Base-by-base conservation (phyloP, 2,113 vertebrate genomes). In the Chauna torquata region DNA sequence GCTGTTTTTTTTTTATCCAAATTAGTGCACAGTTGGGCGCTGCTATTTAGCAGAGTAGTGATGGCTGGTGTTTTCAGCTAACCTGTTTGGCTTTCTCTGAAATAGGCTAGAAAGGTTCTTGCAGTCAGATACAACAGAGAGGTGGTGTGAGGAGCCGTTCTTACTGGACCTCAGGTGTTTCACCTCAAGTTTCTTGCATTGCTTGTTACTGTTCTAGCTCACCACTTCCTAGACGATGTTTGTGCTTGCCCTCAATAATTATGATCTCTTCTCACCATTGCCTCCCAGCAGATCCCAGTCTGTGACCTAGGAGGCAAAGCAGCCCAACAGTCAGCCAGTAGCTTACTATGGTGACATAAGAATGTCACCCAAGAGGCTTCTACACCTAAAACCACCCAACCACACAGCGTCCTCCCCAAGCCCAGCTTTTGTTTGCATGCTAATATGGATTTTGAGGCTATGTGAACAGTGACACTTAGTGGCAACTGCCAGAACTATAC, bases 401-500 rank as follows among this genome's bases (percentile, higher is more conserved):
- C 23, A 2, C 2, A 27, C 12, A 57, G 20, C 7, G 36, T 65
- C 34, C 19, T 59, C 8, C 36, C 34, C 74, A 78, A 71, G 9
- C 12, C 65, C 44, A 36, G 2, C 17, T 85, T 89, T 75, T 64
- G 34, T 59, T 83, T 72, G 30, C 5, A 5, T 5, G 17, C 5
- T 54, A 55, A 25, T 38, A 30, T 7, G 23, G 42, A 40, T 32
- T 89, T 82, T 44, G 90, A 93, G 90, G 32, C 85, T 92, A 90
- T 93, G 94, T 70, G 93, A 96, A 96, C 82, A 97, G 95, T 92
- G 96, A 94, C 93, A 94, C 96, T 95, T 92, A 94, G 96, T 96
- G 96, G 96, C 71, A 77, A 25, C 22, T 81, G 12, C 34, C 50
- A 86, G 85, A 95, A 95, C 18, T 74, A 45, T 94, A 20, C 7